phyloP scores from a whole-genome alignment of 2,797 vertebrate genomes.

The Poecilia velifera region DNA sequence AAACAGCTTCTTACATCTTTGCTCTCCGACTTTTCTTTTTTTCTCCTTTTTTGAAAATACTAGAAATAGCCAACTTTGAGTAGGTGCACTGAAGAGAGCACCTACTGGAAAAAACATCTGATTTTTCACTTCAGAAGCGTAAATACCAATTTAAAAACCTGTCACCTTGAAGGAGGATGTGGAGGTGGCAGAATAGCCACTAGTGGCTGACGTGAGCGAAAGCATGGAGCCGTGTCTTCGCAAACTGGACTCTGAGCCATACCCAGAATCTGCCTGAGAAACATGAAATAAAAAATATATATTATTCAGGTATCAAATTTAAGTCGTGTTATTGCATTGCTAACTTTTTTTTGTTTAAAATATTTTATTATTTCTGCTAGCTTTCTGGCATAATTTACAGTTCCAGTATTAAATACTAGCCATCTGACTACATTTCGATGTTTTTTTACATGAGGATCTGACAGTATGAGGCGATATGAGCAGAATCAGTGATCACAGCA shows the following conservation, averaged over 20 bases:
- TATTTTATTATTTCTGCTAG: neutral
- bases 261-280: conserved; percentile 91
- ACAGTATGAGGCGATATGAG: neutral
- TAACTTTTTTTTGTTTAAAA: neutral
- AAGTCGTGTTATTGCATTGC: neutral
- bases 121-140: neutral
- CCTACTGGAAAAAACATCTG: neutral
- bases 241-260: conserved; percentile 95
- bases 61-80: neutral
- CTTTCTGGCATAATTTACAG: neutral
- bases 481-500: conserved; percentile 18
- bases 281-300: neutral
- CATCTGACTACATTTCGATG: neutral
- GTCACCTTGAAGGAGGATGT: conserved; percentile 96
- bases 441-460: neutral
- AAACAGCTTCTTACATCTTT: neutral
- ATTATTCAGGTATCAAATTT: neutral
- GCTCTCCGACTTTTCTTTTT: neutral
- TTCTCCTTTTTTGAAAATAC: neutral
- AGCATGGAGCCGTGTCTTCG: conserved; percentile 95
- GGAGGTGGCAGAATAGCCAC: conserved; percentile 94
- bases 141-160: conserved; percentile 3
- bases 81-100: neutral
- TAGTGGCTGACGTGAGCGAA: conserved; percentile 95
- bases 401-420: neutral